Conservation (phyloP, 2,113 vertebrate genomes). For the Tapirus terrestris region DNA sequence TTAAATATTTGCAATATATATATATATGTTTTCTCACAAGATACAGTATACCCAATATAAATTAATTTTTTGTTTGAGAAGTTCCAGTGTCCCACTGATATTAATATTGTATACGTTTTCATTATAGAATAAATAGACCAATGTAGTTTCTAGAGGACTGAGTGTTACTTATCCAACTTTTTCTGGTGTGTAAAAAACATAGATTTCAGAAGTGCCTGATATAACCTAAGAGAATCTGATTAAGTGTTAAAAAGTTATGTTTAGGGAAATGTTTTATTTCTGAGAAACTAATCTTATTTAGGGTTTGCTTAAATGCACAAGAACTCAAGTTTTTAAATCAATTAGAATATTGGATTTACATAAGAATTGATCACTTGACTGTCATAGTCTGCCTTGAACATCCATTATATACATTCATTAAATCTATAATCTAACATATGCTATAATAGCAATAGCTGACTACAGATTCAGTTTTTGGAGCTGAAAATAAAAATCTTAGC, state of each 20-base stretch:
- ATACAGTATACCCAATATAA: neutral
- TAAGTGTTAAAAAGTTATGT: neutral
- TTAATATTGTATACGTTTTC: neutral
- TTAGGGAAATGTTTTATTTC: neutral
- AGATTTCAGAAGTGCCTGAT: neutral
- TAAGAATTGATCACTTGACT: neutral
- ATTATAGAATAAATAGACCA: neutral
- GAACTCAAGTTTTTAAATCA: neutral
- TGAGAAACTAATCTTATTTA: constrained; percentile 27
- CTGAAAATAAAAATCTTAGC: constrained; percentile 57
- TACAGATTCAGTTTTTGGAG: constrained; percentile 26
- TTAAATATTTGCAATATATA: neutral
- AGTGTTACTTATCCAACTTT: neutral
- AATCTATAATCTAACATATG: neutral
- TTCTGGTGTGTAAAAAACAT: neutral
- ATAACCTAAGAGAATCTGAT: neutral
- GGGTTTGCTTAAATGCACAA: neutral
- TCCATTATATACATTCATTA: neutral
- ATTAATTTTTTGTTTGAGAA: neutral
- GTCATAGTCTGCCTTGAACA: neutral
- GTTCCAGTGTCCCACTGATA: neutral
- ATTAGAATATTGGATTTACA: neutral
- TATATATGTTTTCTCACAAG: neutral
- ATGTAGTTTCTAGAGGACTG: neutral
- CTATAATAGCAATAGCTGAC: neutral